These are phyloP conservation scores for Gila robusta DNA, from an alignment of 2,797 vertebrate species.

Conservation along the genomic window DNA sequence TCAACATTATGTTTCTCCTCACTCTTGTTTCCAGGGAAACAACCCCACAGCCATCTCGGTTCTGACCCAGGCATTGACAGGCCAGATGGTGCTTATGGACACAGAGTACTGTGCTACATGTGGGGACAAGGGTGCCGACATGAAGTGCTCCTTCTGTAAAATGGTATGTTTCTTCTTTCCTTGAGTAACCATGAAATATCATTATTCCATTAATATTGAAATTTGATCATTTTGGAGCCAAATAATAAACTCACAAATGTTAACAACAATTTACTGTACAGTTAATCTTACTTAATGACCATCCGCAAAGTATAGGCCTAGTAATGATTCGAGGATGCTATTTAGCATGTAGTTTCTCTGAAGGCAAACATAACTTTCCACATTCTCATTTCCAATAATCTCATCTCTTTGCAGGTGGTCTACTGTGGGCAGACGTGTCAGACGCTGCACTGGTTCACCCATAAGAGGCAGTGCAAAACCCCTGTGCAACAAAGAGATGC, in stretches of 20 bases:
- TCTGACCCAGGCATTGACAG: constrained; percentile 94
- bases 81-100: constrained; percentile 95
- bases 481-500: constrained; percentile 85
- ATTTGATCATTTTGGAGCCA: neutral
- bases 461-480: constrained; percentile 93
- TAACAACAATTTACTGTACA: neutral
- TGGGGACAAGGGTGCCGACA: constrained; percentile 91
- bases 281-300: neutral
- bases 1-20: neutral
- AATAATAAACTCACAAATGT: neutral
- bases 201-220: neutral
- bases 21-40: constrained; percentile 79
- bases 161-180: constrained; percentile 77
- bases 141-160: constrained; percentile 94
- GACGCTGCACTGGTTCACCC: constrained; percentile 95
- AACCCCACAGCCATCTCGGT: constrained; percentile 94
- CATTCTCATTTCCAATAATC: neutral
- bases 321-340: neutral
- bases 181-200: neutral
- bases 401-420: constrained; percentile 81
- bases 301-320: neutral
- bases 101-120: constrained; percentile 94
- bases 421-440: constrained; percentile 91
- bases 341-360: neutral
- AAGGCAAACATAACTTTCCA: neutral